Evolutionary conservation across 2,797 vertebrate genomes (phyloP).

Genomic region (Paedocypris micromegethes): DNA sequence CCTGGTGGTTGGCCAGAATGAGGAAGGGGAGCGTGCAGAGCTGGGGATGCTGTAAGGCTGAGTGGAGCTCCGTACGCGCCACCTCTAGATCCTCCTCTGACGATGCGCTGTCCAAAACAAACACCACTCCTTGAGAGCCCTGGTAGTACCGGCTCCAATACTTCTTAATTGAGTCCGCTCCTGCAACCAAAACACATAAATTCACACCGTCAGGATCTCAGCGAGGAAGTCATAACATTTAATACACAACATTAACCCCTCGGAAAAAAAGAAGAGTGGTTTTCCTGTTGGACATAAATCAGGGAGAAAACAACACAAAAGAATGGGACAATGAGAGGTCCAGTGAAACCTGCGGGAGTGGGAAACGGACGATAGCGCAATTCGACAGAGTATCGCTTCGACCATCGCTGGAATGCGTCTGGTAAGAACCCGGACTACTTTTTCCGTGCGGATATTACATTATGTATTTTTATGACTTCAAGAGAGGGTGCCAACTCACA

Average conservation of each 20-base stretch:
- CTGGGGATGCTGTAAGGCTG: constrained; percentile 83
- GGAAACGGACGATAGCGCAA: constrained; percentile 17
- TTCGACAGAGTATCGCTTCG: constrained; percentile 38
- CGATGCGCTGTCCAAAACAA: constrained; percentile 84
- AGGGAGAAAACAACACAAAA: constrained; percentile 12
- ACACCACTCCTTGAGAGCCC: constrained; percentile 85
- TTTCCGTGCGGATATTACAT: constrained; percentile 46
- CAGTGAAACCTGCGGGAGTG: constrained; percentile 25
- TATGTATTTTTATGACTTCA: constrained; percentile 51
- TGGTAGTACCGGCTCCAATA: constrained; percentile 90
- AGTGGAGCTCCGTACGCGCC: constrained; percentile 81
- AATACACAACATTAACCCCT: constrained; percentile 29
- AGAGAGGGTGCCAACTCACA: constrained; percentile 44
- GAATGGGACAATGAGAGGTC: constrained; percentile 16
- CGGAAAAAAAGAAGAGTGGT: background rate
- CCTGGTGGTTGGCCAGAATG: constrained; percentile 86
- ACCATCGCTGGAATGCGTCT: constrained; percentile 40
- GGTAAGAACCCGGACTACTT: constrained; percentile 20
- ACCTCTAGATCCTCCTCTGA: constrained; percentile 82
- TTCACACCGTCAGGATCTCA: constrained; percentile 18
- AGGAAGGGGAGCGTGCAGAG: constrained; percentile 85
- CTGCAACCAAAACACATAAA: constrained; percentile 52
- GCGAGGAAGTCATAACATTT: constrained; percentile 27
- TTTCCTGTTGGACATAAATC: constrained; percentile 14
- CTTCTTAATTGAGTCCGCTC: constrained; percentile 81